Evolutionary conservation across 1,140 invertebrate species (phyloP).

Genomic region (Amyelois transitella): DNA sequence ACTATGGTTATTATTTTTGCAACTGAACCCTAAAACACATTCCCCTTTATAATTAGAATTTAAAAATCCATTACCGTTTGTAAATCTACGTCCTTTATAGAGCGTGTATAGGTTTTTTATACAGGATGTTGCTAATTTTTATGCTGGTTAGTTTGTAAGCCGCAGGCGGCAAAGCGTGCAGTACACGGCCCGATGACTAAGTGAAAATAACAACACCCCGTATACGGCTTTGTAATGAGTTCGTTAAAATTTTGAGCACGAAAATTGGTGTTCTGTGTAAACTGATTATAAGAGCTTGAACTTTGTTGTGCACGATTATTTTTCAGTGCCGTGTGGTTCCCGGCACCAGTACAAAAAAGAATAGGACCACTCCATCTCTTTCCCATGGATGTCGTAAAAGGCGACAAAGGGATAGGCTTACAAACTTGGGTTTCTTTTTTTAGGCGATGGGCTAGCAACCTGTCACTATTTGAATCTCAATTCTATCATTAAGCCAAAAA

Average conservation of each 20-base stretch:
- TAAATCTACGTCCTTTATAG: background rate
- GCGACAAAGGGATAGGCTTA: too few relatives aligned
- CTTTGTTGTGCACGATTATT: too few relatives aligned
- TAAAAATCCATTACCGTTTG: background rate
- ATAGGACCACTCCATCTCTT: too few relatives aligned
- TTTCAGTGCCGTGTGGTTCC: too few relatives aligned
- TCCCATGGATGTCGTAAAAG: too few relatives aligned
- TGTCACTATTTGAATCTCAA: too few relatives aligned
- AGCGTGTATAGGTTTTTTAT: background rate
- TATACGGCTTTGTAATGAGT: background rate
- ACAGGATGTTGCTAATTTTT: background rate
- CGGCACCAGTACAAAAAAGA: too few relatives aligned
- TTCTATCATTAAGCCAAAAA: too few relatives aligned
- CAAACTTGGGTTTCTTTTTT: too few relatives aligned
- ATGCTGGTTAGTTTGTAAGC: background rate
- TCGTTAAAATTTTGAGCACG: background rate
- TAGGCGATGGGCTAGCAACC: too few relatives aligned
- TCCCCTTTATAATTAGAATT: background rate
- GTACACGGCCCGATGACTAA: background rate
- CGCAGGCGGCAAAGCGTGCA: background rate
- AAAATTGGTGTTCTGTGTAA: background rate
- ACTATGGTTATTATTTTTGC: background rate
- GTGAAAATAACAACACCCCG: conserved; percentile 1
- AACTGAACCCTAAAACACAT: background rate
- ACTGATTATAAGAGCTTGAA: too few relatives aligned